Evolutionary conservation across 2,113 vertebrate species (phyloP).

Genomic region (Mustelus asterias): DNA sequence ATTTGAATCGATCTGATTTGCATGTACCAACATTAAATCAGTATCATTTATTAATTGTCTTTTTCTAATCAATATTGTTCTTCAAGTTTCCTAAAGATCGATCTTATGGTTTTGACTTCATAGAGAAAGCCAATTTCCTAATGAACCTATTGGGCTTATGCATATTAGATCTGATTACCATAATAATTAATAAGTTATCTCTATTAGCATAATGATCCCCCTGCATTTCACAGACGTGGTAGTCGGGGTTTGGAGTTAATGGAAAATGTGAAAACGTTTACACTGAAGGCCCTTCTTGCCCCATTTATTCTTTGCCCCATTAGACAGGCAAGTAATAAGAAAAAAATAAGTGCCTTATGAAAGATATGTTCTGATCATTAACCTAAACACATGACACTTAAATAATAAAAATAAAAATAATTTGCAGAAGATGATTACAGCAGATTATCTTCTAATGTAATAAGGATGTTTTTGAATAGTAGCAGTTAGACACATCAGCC

Average conservation of each 20-base stretch:
- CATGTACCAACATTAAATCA: neutral
- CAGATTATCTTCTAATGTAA: slow-evolving; percentile 27
- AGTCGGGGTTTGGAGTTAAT: slow-evolving; percentile 25
- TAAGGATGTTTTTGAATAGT: neutral
- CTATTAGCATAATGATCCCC: slow-evolving; percentile 33
- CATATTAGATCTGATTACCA: slow-evolving; percentile 33
- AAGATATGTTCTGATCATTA: slow-evolving; percentile 35
- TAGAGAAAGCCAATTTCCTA: slow-evolving; percentile 30
- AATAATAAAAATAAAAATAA: slow-evolving; percentile 36
- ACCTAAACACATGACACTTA: slow-evolving; percentile 31
- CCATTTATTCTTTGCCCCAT: slow-evolving; percentile 36
- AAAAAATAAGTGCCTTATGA: slow-evolving; percentile 31
- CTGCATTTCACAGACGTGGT: neutral
- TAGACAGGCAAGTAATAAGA: slow-evolving; percentile 32
- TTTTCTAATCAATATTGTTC: slow-evolving; percentile 26
- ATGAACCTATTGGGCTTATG: slow-evolving; percentile 35
- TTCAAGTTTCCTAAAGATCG: slow-evolving; percentile 20
- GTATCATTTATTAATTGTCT: neutral
- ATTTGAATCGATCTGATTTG: neutral
- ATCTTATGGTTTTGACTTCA: slow-evolving; percentile 30
- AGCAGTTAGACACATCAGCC: neutral
- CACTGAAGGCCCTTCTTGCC: slow-evolving; percentile 19
- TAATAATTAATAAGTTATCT: slow-evolving; percentile 26
- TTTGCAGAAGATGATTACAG: slow-evolving; percentile 21
- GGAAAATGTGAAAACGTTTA: slow-evolving; percentile 22